Evolutionary conservation across 1,140 invertebrate species (phyloP).

Genomic region (Lepidurus packardi): DNA sequence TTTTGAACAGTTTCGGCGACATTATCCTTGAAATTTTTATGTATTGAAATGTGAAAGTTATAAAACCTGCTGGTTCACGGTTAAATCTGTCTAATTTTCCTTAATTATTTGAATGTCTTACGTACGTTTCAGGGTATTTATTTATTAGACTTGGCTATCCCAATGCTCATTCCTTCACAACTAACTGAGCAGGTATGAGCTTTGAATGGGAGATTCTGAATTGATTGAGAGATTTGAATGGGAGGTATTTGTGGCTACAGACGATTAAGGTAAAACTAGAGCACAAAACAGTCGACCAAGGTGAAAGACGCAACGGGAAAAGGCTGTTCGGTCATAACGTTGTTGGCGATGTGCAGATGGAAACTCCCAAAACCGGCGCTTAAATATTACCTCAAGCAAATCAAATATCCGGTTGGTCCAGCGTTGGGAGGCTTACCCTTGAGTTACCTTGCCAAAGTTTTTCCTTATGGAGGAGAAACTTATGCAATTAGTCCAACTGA

Average conservation of each 20-base stretch:
- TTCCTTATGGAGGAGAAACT: slow-evolving; percentile 16
- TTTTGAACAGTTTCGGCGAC: not conserved
- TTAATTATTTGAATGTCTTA: not conserved
- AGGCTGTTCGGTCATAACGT: not conserved
- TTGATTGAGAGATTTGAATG: too few species aligned
- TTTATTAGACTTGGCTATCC: not conserved
- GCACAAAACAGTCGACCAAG: not conserved
- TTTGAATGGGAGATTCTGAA: not conserved
- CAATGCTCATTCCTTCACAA: not conserved
- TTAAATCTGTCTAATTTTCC: not conserved
- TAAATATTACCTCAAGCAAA: not conserved
- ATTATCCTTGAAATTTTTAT: slow-evolving; percentile 9
- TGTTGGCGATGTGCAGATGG: not conserved
- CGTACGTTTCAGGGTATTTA: not conserved
- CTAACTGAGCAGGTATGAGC: not conserved
- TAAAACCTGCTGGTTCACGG: slow-evolving; percentile 18
- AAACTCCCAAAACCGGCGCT: not conserved
- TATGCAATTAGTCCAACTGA: not conserved
- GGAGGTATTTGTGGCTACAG: not conserved
- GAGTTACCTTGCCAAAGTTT: not conserved
- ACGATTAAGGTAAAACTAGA: not conserved
- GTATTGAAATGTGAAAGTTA: not conserved
- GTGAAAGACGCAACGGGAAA: not conserved
- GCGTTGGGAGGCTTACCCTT: not conserved
- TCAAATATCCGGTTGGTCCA: not conserved